Percentiles rank a stretch among this genome's conserved stretches.
Conservation (phyloP, 2,797 vertebrate genomes). For the Poeciliopsis turneri region DNA sequence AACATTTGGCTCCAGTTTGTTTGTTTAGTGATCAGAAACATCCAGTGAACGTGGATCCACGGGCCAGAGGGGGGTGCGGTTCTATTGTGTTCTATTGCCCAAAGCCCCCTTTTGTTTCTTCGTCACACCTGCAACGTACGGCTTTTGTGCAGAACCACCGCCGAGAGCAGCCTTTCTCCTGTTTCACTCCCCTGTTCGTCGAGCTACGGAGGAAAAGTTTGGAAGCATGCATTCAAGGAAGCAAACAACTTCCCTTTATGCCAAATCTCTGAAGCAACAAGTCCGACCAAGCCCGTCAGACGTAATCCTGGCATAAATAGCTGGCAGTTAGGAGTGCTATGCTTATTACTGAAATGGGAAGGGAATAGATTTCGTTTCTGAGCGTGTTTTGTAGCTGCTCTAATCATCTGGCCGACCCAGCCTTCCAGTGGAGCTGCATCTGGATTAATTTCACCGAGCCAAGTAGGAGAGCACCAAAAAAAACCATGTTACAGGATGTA, state of each 20-base stretch:
- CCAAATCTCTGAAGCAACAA: constrained; percentile 72
- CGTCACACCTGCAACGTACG: constrained; percentile 77
- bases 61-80: constrained; percentile 74
- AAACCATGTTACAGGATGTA: constrained; percentile 20
- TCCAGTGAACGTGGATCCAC: constrained; percentile 74
- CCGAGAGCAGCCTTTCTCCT: constrained; percentile 72
- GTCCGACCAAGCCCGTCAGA: constrained; percentile 58
- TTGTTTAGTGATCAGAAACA: constrained; percentile 65
- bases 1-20: constrained; percentile 46
- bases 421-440: constrained; percentile 53
- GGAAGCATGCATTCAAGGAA: constrained; percentile 48
- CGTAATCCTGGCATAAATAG: constrained; percentile 54
- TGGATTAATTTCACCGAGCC: constrained; percentile 62
- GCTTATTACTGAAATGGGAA: constrained; percentile 54
- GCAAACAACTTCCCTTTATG: constrained; percentile 49
- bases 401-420: constrained; percentile 62
- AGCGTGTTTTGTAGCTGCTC: constrained; percentile 48
- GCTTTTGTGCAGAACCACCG: constrained; percentile 73
- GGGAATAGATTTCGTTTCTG: constrained; percentile 61
- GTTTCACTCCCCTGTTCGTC: constrained; percentile 71
- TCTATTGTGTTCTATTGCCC: constrained; percentile 76
- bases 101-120: constrained; percentile 72
- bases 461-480: constrained; percentile 21
- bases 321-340: constrained; percentile 37
- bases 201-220: constrained; percentile 60